These are phyloP conservation scores for Paradoxurus hermaphroditus DNA, from an alignment of 2,113 vertebrate genomes.

Conservation along the genomic window DNA sequence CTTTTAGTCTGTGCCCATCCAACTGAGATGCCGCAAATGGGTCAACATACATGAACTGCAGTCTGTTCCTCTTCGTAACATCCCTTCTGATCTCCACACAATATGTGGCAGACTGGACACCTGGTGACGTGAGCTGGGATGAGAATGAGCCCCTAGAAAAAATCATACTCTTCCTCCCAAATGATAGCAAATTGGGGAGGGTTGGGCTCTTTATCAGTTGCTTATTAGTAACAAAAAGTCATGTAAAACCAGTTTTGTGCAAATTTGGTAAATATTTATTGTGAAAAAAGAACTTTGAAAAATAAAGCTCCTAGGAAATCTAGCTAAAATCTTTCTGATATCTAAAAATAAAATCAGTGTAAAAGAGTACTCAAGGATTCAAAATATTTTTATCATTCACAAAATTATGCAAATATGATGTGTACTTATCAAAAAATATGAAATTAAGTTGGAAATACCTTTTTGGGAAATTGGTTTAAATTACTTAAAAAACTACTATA, in stretches of 20 bases:
- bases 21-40: background rate
- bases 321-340: background rate
- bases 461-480: conserved; percentile 1
- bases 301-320: background rate
- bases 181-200: background rate
- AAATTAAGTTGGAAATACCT: background rate
- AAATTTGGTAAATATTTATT: background rate
- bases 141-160: background rate
- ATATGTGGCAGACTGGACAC: background rate
- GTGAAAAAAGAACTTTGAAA: background rate
- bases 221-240: background rate
- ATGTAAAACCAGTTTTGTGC: background rate
- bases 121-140: background rate
- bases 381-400: background rate
- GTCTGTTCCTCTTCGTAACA: background rate
- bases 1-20: background rate
- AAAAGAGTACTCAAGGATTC: background rate
- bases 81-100: background rate
- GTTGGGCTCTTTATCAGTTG: background rate
- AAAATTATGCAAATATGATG: background rate
- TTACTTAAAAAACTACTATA: background rate
- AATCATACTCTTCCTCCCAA: background rate
- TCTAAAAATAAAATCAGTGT: background rate
- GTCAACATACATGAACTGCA: background rate
- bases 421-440: background rate